A percentile compares a stretch with the other conserved stretches of the same genome.
phyloP scores from a whole-genome alignment of 2,888 invertebrate genomes.

The Meiosimyza platycephala region DNA sequence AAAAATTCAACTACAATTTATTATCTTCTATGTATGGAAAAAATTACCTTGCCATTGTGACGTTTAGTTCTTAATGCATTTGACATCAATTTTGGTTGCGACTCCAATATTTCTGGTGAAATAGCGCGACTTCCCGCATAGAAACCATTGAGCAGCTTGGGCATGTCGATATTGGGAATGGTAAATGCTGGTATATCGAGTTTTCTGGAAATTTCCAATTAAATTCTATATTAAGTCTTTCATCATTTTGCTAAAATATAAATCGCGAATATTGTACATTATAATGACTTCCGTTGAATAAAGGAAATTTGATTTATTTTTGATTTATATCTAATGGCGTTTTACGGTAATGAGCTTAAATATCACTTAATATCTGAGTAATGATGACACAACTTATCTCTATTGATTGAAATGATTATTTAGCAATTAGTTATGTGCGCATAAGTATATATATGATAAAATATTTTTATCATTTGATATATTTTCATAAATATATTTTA shows the following conservation, averaged over 20 bases:
- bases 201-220: slow-evolving; percentile 28
- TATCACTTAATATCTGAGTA: too few relatives aligned
- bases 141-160: slow-evolving; percentile 53
- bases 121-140: slow-evolving; percentile 47
- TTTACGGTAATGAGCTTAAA: neutral
- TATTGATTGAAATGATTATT: too few relatives aligned
- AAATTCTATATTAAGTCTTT: neutral
- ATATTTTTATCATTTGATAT: too few relatives aligned
- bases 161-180: slow-evolving; percentile 53
- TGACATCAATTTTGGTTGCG: slow-evolving; percentile 54
- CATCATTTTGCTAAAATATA: too few relatives aligned
- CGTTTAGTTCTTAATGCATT: slow-evolving; percentile 50
- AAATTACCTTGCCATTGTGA: slow-evolving; percentile 55
- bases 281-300: neutral
- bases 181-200: slow-evolving; percentile 52
- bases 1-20: neutral
- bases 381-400: too few relatives aligned
- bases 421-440: too few relatives aligned
- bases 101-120: slow-evolving; percentile 58
- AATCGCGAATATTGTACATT: neutral
- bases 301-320: neutral
- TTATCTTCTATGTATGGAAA: neutral
- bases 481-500: too few relatives aligned
- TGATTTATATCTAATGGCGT: neutral
- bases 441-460: too few relatives aligned